These are phyloP conservation scores for Myiozetetes cayanensis DNA, from an alignment of 2,113 vertebrate species.

Conservation along the genomic window DNA sequence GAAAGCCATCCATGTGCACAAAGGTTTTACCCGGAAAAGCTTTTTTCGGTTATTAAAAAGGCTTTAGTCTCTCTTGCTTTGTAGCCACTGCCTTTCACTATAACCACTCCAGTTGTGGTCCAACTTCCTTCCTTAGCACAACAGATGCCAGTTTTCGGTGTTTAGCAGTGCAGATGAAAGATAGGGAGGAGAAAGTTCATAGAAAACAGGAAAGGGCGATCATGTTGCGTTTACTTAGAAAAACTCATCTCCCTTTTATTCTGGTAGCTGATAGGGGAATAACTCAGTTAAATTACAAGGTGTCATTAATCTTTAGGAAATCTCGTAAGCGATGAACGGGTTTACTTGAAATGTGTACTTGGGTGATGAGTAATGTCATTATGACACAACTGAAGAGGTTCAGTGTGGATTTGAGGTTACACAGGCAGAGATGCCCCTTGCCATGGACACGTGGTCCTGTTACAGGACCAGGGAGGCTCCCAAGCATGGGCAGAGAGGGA, in stretches of 20 bases:
- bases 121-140: constrained; percentile 52
- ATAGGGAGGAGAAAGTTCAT: constrained; percentile 48
- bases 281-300: neutral
- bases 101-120: constrained; percentile 32
- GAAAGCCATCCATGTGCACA: neutral
- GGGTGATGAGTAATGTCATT: neutral
- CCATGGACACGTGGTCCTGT: fast-evolving
- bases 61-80: neutral
- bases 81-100: constrained; percentile 40
- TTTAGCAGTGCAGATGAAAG: constrained; percentile 25
- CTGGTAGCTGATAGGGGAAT: neutral
- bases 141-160: constrained; percentile 6
- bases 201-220: constrained; percentile 59
- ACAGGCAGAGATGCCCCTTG: neutral
- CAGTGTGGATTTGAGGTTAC: neutral
- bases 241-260: constrained; percentile 3
- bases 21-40: neutral
- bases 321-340: neutral
- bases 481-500: neutral
- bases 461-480: neutral
- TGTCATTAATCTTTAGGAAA: neutral
- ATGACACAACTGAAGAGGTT: neutral
- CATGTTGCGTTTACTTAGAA: constrained; percentile 34
- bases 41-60: neutral
- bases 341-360: constrained; percentile 7